phyloP scores from a whole-genome alignment of 1,140 invertebrate species.

The Hyles euphorbiae region DNA sequence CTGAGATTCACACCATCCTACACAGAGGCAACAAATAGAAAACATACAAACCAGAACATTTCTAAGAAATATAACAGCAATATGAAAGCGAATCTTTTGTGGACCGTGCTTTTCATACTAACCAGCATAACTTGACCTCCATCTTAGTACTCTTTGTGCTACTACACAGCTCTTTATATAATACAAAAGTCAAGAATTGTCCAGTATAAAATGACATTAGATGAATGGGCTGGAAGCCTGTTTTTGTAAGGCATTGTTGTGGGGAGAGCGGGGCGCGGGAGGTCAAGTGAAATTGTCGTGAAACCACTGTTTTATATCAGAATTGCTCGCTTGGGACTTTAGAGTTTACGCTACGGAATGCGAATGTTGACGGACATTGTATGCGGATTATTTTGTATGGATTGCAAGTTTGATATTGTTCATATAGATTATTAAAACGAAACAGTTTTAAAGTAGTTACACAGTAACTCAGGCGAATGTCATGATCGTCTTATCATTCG shows the following conservation, averaged over 20 bases:
- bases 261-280: neutral
- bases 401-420: neutral
- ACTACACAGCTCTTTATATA: neutral
- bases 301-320: neutral
- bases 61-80: constrained; percentile 4
- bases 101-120: neutral
- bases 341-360: too few species aligned
- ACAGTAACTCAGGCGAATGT: too few species aligned
- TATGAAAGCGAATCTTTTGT: constrained; percentile 4
- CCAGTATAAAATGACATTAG: constrained; percentile 2
- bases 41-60: constrained; percentile 2
- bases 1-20: neutral
- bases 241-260: constrained; percentile 5
- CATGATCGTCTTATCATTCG: too few species aligned
- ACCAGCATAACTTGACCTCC: neutral
- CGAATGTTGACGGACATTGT: neutral
- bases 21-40: neutral
- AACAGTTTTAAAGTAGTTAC: too few species aligned
- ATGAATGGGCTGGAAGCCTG: neutral
- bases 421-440: too few species aligned
- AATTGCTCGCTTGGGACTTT: too few species aligned
- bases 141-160: neutral
- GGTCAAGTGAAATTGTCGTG: neutral
- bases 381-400: neutral
- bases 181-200: neutral